phyloP scores from a whole-genome alignment of 2,888 invertebrate species.

The Tortricodes alternella region DNA sequence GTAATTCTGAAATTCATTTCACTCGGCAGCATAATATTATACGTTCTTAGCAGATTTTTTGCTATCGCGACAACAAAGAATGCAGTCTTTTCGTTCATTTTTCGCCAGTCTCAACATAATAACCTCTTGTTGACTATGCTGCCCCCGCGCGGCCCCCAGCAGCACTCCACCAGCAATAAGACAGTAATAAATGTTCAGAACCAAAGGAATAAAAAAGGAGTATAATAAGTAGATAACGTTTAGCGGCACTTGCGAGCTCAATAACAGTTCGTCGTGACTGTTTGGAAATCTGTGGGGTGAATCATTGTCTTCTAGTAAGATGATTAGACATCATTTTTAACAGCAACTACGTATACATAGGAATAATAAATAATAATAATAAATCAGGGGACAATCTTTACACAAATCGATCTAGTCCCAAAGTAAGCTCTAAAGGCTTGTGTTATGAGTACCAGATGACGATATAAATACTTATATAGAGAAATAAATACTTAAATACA shows the following conservation, averaged over 20 bases:
- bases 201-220: constrained; percentile 68
- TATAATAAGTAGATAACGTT: constrained; percentile 78
- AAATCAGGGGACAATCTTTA: no score
- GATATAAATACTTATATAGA: no score
- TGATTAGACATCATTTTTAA: neutral
- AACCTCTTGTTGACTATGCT: constrained; percentile 74
- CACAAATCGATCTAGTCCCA: no score
- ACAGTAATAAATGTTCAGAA: constrained; percentile 80
- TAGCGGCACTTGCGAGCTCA: constrained; percentile 66
- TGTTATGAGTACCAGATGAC: no score
- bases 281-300: constrained; percentile 50
- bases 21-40: constrained; percentile 14
- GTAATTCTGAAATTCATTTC: neutral
- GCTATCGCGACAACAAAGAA: constrained; percentile 52
- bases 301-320: constrained; percentile 22
- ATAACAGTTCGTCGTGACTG: constrained; percentile 61
- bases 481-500: no score
- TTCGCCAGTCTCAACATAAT: constrained; percentile 78
- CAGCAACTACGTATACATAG: neutral
- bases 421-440: no score
- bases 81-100: constrained; percentile 72
- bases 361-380: no score
- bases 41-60: constrained; percentile 19
- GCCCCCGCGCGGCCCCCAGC: constrained; percentile 65
- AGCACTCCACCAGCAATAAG: constrained; percentile 79